Evolutionary conservation across 1,140 invertebrate genomes (phyloP), one percentile per base, ranked within the genome.

Genomic region (Drosophila carrolli): DNA sequence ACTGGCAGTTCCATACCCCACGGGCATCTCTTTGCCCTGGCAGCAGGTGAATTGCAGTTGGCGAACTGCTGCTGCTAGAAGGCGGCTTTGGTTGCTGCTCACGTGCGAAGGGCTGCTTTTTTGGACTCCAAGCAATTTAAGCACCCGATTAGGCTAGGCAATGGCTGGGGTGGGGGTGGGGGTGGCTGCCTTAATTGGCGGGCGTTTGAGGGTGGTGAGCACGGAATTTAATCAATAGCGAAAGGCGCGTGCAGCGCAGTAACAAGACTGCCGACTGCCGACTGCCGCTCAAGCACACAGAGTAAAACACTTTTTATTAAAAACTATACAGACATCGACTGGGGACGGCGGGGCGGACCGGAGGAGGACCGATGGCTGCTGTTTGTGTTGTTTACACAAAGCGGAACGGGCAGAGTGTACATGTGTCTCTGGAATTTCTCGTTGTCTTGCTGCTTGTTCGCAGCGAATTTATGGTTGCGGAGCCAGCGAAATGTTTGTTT

Each of bases 211-310:
- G 14, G 27, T 29, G 43, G 46, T n/a, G 46, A 48, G 46, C 61
- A 65, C 61, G 55, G 51, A 74, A 75, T 74, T 65, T 57, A 75
- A 75, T 75, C 72, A 75, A 75, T 75, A 75, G 71, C 40, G 46
- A 72, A 65, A 35, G 47, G 54, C 47, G 63, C 44, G 13, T 62
- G 5, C 46, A 37, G 19, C 19, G 19, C 19, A 19, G 37, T 23
- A 46, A 23, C 43, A 23, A 5, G 3, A 23, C 43, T 46, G 43
- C 43, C 43, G 23, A 23, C 23, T 46, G 43, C 43, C 43, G 23
- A 23, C 23, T 23, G 23, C 7, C 29, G 16, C 16, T 27, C 19
- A 56, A n/a, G 16, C 13, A n/a, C 27, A 23, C 47, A 47, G 44
- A 48, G 48, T 59, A 54, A 72, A 75, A 67, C 57, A 75, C 43